phyloP scores from a whole-genome alignment of 2,888 invertebrate species.

The Salticus scenicus region DNA sequence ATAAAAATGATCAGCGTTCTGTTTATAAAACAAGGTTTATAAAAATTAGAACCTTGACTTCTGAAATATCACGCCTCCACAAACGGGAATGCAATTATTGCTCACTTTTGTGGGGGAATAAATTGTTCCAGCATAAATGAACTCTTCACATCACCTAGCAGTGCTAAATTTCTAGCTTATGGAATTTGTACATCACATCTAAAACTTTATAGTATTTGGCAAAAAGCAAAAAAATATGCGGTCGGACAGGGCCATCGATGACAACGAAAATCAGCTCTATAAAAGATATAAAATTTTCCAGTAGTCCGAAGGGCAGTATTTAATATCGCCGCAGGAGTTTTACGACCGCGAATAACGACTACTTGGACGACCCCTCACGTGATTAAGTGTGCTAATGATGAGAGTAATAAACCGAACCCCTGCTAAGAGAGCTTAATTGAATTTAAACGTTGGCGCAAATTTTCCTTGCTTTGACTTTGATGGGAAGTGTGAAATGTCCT shows the following conservation, averaged over 20 bases:
- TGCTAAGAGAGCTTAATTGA: constrained; percentile 54
- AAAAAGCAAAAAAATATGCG: constrained; percentile 53
- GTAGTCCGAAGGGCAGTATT: constrained; percentile 22
- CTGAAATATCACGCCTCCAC: no score
- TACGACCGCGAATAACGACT: constrained; percentile 45
- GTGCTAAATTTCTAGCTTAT: not conserved
- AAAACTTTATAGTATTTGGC: constrained; percentile 48
- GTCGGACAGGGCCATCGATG: constrained; percentile 19
- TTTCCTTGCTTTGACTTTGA: constrained; percentile 28
- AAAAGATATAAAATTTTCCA: constrained; percentile 49
- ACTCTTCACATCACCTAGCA: not conserved
- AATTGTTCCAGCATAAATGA: not conserved
- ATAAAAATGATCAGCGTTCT: no score
- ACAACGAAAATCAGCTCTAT: constrained; percentile 60
- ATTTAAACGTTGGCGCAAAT: constrained; percentile 44
- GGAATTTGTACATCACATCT: constrained; percentile 35
- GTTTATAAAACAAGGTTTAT: no score
- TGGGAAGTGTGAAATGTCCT: not conserved
- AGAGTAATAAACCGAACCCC: constrained; percentile 51
- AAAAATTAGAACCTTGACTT: no score
- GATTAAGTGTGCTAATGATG: constrained; percentile 62
- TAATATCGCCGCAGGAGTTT: constrained; percentile 47
- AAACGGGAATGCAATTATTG: constrained; percentile 9
- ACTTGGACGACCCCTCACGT: constrained; percentile 32
- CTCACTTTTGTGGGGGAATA: constrained; percentile 4